Conservation (phyloP, 1,140 invertebrate genomes). For the Hestina assimilis region DNA sequence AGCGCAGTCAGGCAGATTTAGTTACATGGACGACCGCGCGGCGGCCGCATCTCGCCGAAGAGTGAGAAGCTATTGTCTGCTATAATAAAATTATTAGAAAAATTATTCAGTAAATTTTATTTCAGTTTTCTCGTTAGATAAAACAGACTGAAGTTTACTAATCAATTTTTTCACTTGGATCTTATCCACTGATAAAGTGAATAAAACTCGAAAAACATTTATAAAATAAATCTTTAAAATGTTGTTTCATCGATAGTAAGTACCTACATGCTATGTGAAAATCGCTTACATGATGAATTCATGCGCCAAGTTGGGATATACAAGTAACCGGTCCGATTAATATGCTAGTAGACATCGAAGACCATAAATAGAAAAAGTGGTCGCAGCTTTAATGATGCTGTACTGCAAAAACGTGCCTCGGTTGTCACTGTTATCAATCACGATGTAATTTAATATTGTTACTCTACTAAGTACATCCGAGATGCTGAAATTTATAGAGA, state of each 20-base stretch:
- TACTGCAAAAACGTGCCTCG: slow-evolving; percentile 48
- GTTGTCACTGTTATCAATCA: slow-evolving; percentile 61
- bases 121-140: too few relatives aligned
- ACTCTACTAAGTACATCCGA: slow-evolving; percentile 32
- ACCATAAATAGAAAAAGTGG: slow-evolving; percentile 67
- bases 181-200: too few relatives aligned
- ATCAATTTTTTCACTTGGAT: too few relatives aligned
- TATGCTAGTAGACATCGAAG: slow-evolving; percentile 56
- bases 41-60: slow-evolving; percentile 42
- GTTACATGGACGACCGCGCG: slow-evolving; percentile 62
- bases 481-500: slow-evolving; percentile 1
- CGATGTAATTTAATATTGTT: slow-evolving; percentile 42
- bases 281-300: slow-evolving; percentile 50
- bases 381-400: slow-evolving; percentile 57
- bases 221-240: too few relatives aligned
- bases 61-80: slow-evolving; percentile 1
- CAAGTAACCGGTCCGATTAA: slow-evolving; percentile 57
- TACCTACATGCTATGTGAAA: slow-evolving; percentile 45
- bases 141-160: too few relatives aligned
- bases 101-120: too few relatives aligned
- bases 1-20: slow-evolving; percentile 42
- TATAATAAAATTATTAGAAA: slow-evolving; percentile 2
- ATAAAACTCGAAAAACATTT: too few relatives aligned
- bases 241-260: slow-evolving; percentile 7
- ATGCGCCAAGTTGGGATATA: slow-evolving; percentile 39